Evolutionary conservation across 2,888 invertebrate species (phyloP).

Genomic region (Spodoptera littoralis): DNA sequence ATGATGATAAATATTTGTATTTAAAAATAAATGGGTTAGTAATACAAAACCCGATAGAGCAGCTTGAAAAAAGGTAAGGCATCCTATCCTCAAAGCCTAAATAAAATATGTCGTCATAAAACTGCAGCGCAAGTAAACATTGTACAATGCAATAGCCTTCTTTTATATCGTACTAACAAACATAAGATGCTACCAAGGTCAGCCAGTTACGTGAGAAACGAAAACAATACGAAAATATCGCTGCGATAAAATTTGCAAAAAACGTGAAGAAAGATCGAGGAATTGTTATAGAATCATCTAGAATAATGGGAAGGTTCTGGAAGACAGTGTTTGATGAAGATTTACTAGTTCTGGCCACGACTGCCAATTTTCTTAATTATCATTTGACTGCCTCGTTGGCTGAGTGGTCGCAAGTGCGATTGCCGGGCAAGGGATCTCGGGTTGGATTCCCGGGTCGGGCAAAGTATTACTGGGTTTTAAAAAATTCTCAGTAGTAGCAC

Average conservation of each 20-base stretch:
- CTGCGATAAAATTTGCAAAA: constrained; percentile 37
- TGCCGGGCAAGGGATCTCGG: no score
- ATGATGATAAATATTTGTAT: background rate
- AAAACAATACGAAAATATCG: constrained; percentile 51
- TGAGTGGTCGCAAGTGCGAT: no score
- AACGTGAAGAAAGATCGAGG: constrained; percentile 10
- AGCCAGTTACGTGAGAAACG: constrained; percentile 38
- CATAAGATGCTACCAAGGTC: constrained; percentile 42
- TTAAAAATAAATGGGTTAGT: background rate
- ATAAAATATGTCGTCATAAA: constrained; percentile 19
- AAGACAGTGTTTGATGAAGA: no score
- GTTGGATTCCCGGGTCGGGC: no score
- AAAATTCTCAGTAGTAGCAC: no score
- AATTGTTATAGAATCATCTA: background rate
- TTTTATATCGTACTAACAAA: constrained; percentile 21
- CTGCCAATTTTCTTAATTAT: no score
- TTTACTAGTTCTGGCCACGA: background rate
- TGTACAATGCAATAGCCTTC: constrained; percentile 31
- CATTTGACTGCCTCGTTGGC: no score
- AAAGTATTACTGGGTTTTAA: no score
- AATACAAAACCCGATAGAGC: no score
- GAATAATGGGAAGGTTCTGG: no score
- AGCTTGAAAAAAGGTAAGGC: no score
- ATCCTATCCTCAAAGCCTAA: background rate
- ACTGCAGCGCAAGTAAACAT: constrained; percentile 36